A percentile compares a stretch with the other conserved stretches of the same genome.
phyloP scores from a whole-genome alignment of 1,140 invertebrate genomes.

The Drosophila lacertosa region DNA sequence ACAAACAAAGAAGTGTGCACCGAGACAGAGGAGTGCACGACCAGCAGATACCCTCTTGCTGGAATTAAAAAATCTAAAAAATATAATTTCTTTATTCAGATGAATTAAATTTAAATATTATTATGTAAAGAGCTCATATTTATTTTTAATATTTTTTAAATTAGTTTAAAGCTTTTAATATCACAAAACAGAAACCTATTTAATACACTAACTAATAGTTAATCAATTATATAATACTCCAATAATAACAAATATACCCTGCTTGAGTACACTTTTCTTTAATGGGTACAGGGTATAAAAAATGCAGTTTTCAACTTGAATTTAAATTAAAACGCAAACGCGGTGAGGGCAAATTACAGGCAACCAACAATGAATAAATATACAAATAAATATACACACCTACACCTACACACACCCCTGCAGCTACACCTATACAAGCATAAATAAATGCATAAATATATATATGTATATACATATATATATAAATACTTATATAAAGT shows the following conservation, averaged over 20 bases:
- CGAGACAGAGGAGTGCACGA: not conserved
- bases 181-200: too few relatives aligned
- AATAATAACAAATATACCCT: not conserved
- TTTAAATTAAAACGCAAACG: slow-evolving; percentile 78
- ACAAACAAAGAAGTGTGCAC: slow-evolving; percentile 1
- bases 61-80: too few relatives aligned
- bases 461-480: slow-evolving; percentile 26
- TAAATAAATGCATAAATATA: too few relatives aligned
- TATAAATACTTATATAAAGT: slow-evolving; percentile 22
- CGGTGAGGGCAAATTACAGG: slow-evolving; percentile 63
- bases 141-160: too few relatives aligned
- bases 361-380: slow-evolving; percentile 32
- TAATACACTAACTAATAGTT: too few relatives aligned
- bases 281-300: slow-evolving; percentile 13
- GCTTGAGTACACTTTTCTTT: not conserved
- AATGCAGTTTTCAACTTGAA: slow-evolving; percentile 69
- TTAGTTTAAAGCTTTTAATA: too few relatives aligned
- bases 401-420: slow-evolving; percentile 9
- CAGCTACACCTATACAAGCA: too few relatives aligned
- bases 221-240: too few relatives aligned
- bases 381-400: slow-evolving; percentile 33
- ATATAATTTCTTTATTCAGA: too few relatives aligned
- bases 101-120: too few relatives aligned
- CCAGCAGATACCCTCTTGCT: not conserved
- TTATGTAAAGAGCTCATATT: too few relatives aligned